Percentiles rank a stretch among this genome's conserved stretches.
phyloP scores from a whole-genome alignment of 2,113 vertebrate species.

The Toxotes jaculatrix region DNA sequence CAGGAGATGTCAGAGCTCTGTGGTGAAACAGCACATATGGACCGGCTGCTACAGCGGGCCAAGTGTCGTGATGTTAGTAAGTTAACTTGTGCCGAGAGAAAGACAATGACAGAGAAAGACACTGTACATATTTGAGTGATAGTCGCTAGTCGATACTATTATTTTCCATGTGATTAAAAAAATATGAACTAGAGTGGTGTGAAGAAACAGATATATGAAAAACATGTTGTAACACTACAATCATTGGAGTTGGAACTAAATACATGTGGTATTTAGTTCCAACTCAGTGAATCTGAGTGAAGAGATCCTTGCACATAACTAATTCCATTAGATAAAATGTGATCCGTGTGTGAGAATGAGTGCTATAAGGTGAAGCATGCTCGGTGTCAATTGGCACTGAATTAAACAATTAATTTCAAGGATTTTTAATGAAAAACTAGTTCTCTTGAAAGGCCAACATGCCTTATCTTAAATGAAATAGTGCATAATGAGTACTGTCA shows the following conservation, averaged over 20 bases:
- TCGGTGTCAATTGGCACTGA: constrained; percentile 26
- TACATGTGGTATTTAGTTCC: constrained; percentile 3
- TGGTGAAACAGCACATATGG: constrained; percentile 78
- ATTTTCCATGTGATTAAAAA: neutral
- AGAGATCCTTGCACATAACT: constrained; percentile 4
- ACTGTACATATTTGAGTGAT: too few relatives aligned
- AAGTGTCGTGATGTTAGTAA: constrained; percentile 14
- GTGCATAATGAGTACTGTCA: constrained; percentile 11
- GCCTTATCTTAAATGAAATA: constrained; percentile 36
- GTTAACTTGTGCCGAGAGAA: constrained; percentile 16
- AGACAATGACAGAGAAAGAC: neutral
- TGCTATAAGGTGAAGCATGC: constrained; percentile 27
- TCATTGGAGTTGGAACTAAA: neutral
- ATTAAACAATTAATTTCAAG: constrained; percentile 39
- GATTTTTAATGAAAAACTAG: constrained; percentile 56
- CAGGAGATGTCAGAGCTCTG: constrained; percentile 67
- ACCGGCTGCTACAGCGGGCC: constrained; percentile 33
- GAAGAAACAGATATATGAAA: neutral
- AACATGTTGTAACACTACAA: neutral
- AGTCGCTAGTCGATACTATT: too few relatives aligned
- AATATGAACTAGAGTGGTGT: neutral
- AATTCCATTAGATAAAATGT: constrained; percentile 40
- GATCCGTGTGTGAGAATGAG: constrained; percentile 23
- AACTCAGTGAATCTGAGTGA: neutral
- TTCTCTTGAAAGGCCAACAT: constrained; percentile 39